A percentile compares a stretch with the other conserved stretches of the same genome.
phyloP scores from a whole-genome alignment of 2,888 invertebrate species.

The Eilema griseolum region DNA sequence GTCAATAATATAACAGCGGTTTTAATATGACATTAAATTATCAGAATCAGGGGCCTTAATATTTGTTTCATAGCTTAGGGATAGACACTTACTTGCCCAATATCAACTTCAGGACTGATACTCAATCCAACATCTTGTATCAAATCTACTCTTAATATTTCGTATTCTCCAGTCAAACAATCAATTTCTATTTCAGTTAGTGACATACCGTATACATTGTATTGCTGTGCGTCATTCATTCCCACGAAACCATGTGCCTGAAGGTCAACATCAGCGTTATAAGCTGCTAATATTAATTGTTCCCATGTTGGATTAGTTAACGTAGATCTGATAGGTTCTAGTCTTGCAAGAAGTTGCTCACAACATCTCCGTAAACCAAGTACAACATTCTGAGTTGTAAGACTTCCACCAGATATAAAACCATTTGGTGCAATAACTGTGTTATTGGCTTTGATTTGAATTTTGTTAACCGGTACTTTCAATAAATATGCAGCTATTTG shows the following conservation, averaged over 20 bases:
- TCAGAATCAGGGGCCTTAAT: too few species aligned
- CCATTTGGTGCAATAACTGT: slow-evolving; percentile 88
- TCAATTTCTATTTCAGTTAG: slow-evolving; percentile 91
- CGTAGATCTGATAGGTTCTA: slow-evolving; percentile 46
- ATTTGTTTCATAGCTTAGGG: too few species aligned
- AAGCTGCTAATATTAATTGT: slow-evolving; percentile 80
- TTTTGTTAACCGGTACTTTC: slow-evolving; percentile 88
- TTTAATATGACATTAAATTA: too few species aligned
- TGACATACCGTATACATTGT: slow-evolving; percentile 83
- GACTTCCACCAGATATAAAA: slow-evolving; percentile 89
- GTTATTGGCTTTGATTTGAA: slow-evolving; percentile 89
- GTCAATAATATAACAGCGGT: too few species aligned
- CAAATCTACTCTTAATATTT: slow-evolving; percentile 87
- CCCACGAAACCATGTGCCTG: slow-evolving; percentile 59
- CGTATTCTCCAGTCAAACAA: slow-evolving; percentile 89
- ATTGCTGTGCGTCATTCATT: slow-evolving; percentile 42
- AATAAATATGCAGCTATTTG: slow-evolving; percentile 89
- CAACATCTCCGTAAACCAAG: slow-evolving; percentile 54
- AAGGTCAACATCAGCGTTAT: slow-evolving; percentile 61
- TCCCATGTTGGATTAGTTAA: slow-evolving; percentile 77
- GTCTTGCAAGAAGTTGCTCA: slow-evolving; percentile 42
- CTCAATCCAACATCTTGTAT: slow-evolving; percentile 89
- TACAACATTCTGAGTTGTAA: slow-evolving; percentile 59
- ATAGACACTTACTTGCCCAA: slow-evolving; percentile 85
- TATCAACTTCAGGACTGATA: slow-evolving; percentile 88